A percentile compares a stretch with the other conserved stretches of the same genome.
Conservation (phyloP, 1,140 invertebrate genomes). For the Zaprionus africanus region DNA sequence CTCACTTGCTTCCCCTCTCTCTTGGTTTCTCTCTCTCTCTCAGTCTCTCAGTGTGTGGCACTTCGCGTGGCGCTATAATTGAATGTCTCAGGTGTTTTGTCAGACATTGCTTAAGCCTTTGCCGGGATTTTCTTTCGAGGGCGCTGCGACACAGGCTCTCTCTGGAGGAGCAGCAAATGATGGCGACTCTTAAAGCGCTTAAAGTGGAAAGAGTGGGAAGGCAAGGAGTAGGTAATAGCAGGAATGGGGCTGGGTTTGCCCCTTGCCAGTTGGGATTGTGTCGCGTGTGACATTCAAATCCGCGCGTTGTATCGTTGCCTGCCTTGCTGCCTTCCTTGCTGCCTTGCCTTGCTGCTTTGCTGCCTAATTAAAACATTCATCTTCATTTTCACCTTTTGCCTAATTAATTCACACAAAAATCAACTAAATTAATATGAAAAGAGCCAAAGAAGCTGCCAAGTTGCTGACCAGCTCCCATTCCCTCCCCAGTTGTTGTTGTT, state of each 20-base stretch:
- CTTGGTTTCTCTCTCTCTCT: neutral
- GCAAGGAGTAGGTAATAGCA: neutral
- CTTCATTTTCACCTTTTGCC: conserved; percentile 84
- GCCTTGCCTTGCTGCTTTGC: neutral
- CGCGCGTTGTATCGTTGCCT: conserved; percentile 35
- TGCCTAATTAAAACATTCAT: conserved; percentile 84
- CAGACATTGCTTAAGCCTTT: conserved; percentile 84
- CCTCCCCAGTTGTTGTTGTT: conserved; percentile 22
- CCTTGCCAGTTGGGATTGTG: neutral
- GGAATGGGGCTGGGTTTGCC: too few species aligned
- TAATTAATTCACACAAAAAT: conserved; percentile 84
- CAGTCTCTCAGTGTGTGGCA: conserved; percentile 19
- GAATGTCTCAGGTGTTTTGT: conserved; percentile 84
- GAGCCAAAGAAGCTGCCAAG: conserved; percentile 79
- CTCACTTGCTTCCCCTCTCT: conserved; percentile 6
- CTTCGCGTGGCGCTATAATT: conserved; percentile 77
- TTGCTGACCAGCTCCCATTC: conserved; percentile 60
- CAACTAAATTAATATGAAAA: conserved; percentile 83
- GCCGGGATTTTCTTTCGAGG: conserved; percentile 64
- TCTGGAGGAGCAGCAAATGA: conserved; percentile 23
- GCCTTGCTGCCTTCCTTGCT: conserved; percentile 41
- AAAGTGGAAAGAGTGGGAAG: conserved; percentile 48
- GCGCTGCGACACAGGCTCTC: neutral
- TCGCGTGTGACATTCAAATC: conserved; percentile 73
- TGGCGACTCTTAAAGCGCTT: conserved; percentile 66